Evolutionary conservation across 2,888 invertebrate species (phyloP).

Genomic region (Elegia similella): DNA sequence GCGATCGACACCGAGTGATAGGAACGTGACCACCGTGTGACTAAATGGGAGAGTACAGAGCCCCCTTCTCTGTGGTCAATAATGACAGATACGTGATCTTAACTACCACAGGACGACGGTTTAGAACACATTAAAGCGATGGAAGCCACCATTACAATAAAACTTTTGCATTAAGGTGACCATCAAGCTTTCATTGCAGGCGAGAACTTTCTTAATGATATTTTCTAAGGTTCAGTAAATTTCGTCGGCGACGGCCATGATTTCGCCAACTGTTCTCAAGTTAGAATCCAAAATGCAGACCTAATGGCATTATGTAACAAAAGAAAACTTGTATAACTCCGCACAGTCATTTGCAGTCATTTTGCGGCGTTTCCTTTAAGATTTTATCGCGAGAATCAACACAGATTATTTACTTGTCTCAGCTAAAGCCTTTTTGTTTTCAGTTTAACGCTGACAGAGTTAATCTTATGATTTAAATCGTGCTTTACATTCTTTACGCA

Average conservation of each 20-base stretch:
- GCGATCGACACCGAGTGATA: no score
- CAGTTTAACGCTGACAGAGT: not conserved
- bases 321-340: conserved; percentile 42
- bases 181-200: conserved; percentile 10
- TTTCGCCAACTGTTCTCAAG: conserved; percentile 11
- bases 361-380: conserved; percentile 42
- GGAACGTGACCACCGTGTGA: no score
- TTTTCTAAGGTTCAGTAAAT: conserved; percentile 7
- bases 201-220: conserved; percentile 10
- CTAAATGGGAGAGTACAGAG: no score
- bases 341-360: conserved; percentile 42
- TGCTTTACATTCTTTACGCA: no score
- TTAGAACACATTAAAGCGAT: conserved; percentile 1
- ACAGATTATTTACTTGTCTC: conserved; percentile 16
- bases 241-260: conserved; percentile 6
- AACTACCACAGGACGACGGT: not conserved
- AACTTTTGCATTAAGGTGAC: conserved; percentile 11
- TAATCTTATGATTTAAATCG: not conserved
- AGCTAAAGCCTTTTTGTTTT: conserved; percentile 8
- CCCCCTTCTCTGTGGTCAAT: no score
- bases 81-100: not conserved
- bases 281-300: conserved; percentile 37
- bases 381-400: conserved; percentile 42
- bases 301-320: conserved; percentile 37
- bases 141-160: not conserved